These are phyloP conservation scores for Drosophila kurseongensis DNA, from an alignment of 1,140 invertebrate genomes.

Conservation along the genomic window DNA sequence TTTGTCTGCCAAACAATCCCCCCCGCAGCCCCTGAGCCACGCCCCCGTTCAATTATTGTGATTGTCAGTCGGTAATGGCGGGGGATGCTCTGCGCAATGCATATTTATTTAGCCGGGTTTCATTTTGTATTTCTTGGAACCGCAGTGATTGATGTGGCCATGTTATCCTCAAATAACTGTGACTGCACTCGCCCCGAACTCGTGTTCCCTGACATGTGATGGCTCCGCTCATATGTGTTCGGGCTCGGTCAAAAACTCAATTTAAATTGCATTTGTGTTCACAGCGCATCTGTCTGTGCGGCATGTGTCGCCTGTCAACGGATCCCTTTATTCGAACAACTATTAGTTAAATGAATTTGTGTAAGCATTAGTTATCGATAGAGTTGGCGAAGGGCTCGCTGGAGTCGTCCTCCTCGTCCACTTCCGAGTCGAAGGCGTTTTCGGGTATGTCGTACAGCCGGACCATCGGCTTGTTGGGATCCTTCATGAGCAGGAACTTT, in stretches of 20 bases:
- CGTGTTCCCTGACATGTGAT: slow-evolving; percentile 20
- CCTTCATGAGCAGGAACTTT: slow-evolving; percentile 99
- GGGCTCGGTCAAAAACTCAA: slow-evolving; percentile 65
- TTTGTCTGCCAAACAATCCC: slow-evolving; percentile 53
- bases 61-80: slow-evolving; percentile 48
- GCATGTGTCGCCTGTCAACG: slow-evolving; percentile 57
- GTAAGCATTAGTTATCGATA: slow-evolving; percentile 8
- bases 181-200: slow-evolving; percentile 37
- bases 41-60: slow-evolving; percentile 53
- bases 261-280: slow-evolving; percentile 72
- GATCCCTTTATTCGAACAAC: slow-evolving; percentile 30
- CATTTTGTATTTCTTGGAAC: slow-evolving; percentile 70
- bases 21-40: background rate
- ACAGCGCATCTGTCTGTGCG: slow-evolving; percentile 45
- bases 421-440: slow-evolving; percentile 98
- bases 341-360: slow-evolving; percentile 41
- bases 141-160: slow-evolving; percentile 79
- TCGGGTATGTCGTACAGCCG: slow-evolving; percentile 98
- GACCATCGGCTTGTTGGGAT: slow-evolving; percentile 99
- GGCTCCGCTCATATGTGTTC: slow-evolving; percentile 2
- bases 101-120: slow-evolving; percentile 70
- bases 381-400: slow-evolving; percentile 73
- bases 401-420: slow-evolving; percentile 92
- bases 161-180: slow-evolving; percentile 76
- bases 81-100: slow-evolving; percentile 41